Percentiles rank a stretch among this genome's conserved stretches.
Conservation (phyloP, 2,888 invertebrate species). For the Polydrusus pterygomalis region DNA sequence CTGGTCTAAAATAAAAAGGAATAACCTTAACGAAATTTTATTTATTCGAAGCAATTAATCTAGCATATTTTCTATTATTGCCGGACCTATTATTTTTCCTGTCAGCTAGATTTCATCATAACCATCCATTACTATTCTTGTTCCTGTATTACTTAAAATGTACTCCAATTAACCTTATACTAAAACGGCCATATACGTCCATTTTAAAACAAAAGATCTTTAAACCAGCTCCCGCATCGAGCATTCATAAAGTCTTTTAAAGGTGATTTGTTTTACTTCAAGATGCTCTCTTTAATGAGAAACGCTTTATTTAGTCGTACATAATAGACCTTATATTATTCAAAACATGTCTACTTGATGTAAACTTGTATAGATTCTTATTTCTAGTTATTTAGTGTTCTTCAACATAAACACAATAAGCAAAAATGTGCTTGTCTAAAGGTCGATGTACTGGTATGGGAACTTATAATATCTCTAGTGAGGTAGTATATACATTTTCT, state of each 20-base stretch:
- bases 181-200: constrained; percentile 46
- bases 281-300: constrained; percentile 45
- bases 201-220: constrained; percentile 48
- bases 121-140: constrained; percentile 29
- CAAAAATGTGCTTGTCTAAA: neutral
- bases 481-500: too few relatives aligned
- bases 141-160: constrained; percentile 54
- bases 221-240: constrained; percentile 38
- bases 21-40: too few relatives aligned
- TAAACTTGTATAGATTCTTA: constrained; percentile 20
- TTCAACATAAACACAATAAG: neutral
- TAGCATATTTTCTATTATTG: too few relatives aligned
- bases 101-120: constrained; percentile 8
- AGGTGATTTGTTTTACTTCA: constrained; percentile 49
- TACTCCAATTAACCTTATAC: constrained; percentile 50
- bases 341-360: constrained; percentile 44
- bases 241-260: constrained; percentile 47
- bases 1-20: too few relatives aligned
- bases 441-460: neutral
- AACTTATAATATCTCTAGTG: neutral
- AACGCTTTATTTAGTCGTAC: constrained; percentile 47
- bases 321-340: constrained; percentile 47
- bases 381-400: constrained; percentile 17
- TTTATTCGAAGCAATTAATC: too few relatives aligned
- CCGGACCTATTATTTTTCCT: neutral